A percentile compares a stretch with the other conserved stretches of the same genome.
Evolutionary conservation across 2,888 invertebrate genomes (phyloP).

Genomic region (Drosophila robusta): DNA sequence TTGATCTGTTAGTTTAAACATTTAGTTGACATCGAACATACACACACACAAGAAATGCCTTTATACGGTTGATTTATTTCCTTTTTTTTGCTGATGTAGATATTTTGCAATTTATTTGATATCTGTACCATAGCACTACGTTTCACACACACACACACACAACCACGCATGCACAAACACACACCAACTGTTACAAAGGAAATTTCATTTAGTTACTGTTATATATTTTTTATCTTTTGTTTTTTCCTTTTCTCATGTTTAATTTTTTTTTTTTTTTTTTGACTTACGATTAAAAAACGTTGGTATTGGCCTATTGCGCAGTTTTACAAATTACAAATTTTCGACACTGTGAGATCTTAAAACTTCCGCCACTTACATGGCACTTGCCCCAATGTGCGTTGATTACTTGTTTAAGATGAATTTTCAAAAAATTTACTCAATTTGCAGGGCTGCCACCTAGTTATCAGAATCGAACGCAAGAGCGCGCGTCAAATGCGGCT

Average conservation of each 20-base stretch:
- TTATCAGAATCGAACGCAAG: background rate
- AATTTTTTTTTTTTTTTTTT: conserved; percentile 1
- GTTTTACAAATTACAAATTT: conserved; percentile 55
- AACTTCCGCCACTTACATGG: background rate
- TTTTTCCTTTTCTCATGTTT: background rate
- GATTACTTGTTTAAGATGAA: conserved; percentile 9
- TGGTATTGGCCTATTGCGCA: conserved; percentile 59
- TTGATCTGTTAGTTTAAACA: conserved; percentile 53
- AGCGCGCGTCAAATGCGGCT: background rate
- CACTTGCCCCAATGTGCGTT: conserved; percentile 29
- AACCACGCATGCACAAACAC: conserved; percentile 19
- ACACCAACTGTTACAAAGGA: conserved; percentile 42
- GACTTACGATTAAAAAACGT: conserved; percentile 43
- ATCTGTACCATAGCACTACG: conserved; percentile 37
- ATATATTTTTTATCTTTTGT: conserved; percentile 6
- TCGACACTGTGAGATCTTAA: conserved; percentile 50
- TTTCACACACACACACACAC: conserved; percentile 39
- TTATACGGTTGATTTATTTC: conserved; percentile 24
- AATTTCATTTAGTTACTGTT: conserved; percentile 36
- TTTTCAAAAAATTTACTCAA: conserved; percentile 13
- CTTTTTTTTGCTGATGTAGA: conserved; percentile 13
- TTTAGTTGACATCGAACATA: conserved; percentile 64
- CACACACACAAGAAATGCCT: conserved; percentile 40
- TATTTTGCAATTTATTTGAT: conserved; percentile 38
- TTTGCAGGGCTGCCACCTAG: conserved; percentile 22